A percentile compares a stretch with the other conserved stretches of the same genome.
Conservation (phyloP, 64 coral and sea anemone species). For the Anthopleura sola region DNA sequence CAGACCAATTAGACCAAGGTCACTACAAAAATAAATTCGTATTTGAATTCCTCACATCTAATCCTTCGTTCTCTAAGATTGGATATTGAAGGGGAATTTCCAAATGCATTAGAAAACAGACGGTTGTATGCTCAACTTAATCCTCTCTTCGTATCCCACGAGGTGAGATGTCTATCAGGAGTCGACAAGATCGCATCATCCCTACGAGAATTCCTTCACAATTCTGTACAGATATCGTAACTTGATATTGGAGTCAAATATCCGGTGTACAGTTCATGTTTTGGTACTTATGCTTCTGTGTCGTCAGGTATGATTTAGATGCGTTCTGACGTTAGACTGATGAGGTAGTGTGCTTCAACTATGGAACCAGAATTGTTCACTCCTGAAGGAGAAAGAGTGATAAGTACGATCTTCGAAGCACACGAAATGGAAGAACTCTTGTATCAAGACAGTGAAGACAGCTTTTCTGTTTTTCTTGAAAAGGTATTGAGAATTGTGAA, state of each 20-base stretch:
- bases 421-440: slow-evolving; percentile 23
- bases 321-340: not conserved
- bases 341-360: not conserved
- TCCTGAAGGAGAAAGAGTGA: slow-evolving; percentile 16
- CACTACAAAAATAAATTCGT: not conserved
- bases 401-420: slow-evolving; percentile 19
- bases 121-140: not conserved
- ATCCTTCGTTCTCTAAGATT: not conserved
- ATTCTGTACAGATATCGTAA: not conserved
- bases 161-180: slow-evolving; percentile 6
- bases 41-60: not conserved
- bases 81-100: not conserved
- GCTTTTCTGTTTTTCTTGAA: not conserved
- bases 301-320: not conserved
- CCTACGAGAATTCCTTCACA: not conserved
- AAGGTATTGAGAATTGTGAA: not conserved
- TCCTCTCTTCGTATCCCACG: not conserved
- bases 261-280: not conserved
- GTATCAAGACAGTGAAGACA: slow-evolving; percentile 10
- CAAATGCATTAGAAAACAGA: not conserved
- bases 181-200: not conserved
- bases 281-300: not conserved
- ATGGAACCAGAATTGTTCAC: slow-evolving; percentile 6
- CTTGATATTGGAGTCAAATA: not conserved
- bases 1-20: not conserved